phyloP scores from a whole-genome alignment of 23 tunicate species.

The Phallusia fumigata region DNA sequence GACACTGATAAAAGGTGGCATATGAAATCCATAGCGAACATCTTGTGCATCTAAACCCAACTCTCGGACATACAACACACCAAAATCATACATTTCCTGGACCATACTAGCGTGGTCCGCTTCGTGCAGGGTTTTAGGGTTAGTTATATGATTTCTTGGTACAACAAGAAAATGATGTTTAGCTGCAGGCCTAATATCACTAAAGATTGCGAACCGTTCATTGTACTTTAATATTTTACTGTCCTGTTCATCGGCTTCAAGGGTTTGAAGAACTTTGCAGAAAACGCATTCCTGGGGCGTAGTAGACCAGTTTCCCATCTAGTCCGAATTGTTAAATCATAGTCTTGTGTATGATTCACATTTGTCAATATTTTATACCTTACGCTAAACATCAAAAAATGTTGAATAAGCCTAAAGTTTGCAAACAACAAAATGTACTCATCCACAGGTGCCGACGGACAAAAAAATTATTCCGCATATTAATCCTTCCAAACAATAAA shows the following conservation, averaged over 20 bases:
- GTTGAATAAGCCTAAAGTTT: no score
- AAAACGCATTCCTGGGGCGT: slow-evolving; percentile 14
- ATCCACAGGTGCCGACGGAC: no score
- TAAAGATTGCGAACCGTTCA: slow-evolving; percentile 49
- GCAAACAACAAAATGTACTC: no score
- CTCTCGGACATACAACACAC: slow-evolving; percentile 26
- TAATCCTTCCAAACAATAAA: no score
- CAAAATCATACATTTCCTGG: slow-evolving; percentile 64
- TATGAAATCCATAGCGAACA: slow-evolving; percentile 73
- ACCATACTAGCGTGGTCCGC: slow-evolving; percentile 51
- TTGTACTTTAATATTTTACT: slow-evolving; percentile 49
- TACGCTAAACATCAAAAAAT: no score
- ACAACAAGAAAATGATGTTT: slow-evolving; percentile 80
- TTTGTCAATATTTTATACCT: no score
- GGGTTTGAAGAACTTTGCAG: slow-evolving; percentile 20
- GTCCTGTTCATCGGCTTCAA: slow-evolving; percentile 9
- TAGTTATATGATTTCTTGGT: slow-evolving; percentile 48
- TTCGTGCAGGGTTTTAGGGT: slow-evolving; percentile 58
- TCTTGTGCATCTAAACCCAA: slow-evolving; percentile 15
- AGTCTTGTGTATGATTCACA: no score
- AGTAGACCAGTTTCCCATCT: neutral
- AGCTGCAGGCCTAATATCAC: slow-evolving; percentile 74
- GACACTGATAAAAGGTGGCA: slow-evolving; percentile 92
- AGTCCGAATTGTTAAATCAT: no score
- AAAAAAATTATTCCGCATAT: no score